These are phyloP conservation scores for Hymenopus coronatus DNA, from an alignment of 2,888 invertebrate species.

Conservation along the genomic window DNA sequence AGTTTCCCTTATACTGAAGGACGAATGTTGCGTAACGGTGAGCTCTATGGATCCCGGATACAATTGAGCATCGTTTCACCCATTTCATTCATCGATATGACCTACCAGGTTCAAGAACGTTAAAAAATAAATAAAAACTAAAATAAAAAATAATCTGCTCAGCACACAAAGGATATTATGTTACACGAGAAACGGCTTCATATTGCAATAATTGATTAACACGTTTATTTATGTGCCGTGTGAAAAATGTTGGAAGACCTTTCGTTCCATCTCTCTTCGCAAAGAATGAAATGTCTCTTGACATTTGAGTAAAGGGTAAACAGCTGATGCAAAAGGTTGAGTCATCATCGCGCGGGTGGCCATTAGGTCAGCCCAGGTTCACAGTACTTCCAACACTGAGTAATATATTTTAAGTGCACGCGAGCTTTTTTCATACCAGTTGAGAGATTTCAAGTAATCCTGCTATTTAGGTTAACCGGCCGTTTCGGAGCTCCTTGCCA, in stretches of 20 bases:
- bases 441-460: background rate
- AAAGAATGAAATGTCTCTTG: background rate
- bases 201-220: too few species aligned
- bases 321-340: background rate
- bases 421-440: background rate
- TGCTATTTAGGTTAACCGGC: background rate
- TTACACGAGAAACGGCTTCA: too few species aligned
- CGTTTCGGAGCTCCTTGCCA: background rate
- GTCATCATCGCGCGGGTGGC: background rate
- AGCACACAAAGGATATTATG: too few species aligned
- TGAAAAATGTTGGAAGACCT: background rate
- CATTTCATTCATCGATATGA: too few species aligned
- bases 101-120: too few species aligned
- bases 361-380: background rate
- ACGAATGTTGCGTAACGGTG: too few species aligned
- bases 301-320: background rate
- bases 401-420: background rate
- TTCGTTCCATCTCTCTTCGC: background rate
- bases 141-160: too few species aligned
- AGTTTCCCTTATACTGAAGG: too few species aligned
- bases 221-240: too few species aligned
- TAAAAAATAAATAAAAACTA: too few species aligned
- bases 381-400: background rate
- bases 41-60: too few species aligned
- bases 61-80: too few species aligned